Percentiles rank a stretch among this genome's conserved stretches.
phyloP scores from a whole-genome alignment of 2,797 vertebrate genomes.

The Melanotaenia maccullochi region DNA sequence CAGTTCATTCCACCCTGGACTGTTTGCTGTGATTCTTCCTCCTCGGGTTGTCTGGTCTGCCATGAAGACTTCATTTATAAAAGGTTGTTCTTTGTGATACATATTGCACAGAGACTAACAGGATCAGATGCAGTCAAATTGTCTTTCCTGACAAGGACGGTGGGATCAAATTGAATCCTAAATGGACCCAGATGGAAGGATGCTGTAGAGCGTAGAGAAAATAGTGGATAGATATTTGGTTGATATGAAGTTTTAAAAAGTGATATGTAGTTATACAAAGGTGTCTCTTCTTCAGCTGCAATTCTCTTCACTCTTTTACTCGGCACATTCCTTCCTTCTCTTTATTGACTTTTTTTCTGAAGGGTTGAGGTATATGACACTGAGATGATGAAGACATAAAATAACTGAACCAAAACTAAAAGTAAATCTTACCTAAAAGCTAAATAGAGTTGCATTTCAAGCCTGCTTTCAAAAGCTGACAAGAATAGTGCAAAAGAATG shows the following conservation, averaged over 20 bases:
- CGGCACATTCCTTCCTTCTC: too few relatives aligned
- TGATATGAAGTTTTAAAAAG: too few relatives aligned
- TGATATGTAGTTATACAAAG: too few relatives aligned
- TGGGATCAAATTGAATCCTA: constrained; percentile 10
- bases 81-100: constrained; percentile 35
- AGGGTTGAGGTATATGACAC: too few relatives aligned
- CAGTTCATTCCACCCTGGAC: constrained; percentile 16
- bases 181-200: constrained; percentile 26
- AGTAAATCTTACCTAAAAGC: too few relatives aligned
- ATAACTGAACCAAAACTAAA: not conserved
- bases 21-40: constrained; percentile 40
- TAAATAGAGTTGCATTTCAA: not conserved
- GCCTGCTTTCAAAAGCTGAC: not conserved
- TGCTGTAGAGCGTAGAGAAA: constrained; percentile 12
- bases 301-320: too few relatives aligned
- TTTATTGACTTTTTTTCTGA: too few relatives aligned
- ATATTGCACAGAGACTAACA: not conserved
- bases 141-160: too few relatives aligned
- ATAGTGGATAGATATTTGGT: constrained; percentile 7
- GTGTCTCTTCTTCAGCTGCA: too few relatives aligned
- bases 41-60: constrained; percentile 39
- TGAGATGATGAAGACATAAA: too few relatives aligned
- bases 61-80: constrained; percentile 48
- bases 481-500: too few relatives aligned
- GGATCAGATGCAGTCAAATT: too few relatives aligned